phyloP scores from a whole-genome alignment of 2,797 vertebrate genomes.

The Myripristis jacobus region DNA sequence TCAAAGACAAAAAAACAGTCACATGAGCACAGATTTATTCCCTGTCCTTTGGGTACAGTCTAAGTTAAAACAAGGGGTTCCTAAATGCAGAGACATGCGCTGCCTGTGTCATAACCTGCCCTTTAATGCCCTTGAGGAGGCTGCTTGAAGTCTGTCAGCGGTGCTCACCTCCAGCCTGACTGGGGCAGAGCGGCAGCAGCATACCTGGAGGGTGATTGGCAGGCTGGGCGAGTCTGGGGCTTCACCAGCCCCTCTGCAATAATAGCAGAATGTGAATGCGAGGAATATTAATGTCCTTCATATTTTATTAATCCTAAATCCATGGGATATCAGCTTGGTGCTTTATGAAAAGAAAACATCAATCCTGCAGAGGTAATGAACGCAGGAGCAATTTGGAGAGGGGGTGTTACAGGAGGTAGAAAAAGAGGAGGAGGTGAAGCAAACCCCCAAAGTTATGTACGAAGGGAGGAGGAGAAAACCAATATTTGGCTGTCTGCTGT shows the following conservation, averaged over 20 bases:
- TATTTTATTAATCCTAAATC: conserved; percentile 86
- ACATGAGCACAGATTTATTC: conserved; percentile 17
- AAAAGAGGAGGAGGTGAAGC: conserved; percentile 27
- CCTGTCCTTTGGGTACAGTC: conserved; percentile 14
- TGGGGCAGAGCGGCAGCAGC: conserved; percentile 54
- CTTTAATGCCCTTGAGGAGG: conserved; percentile 69
- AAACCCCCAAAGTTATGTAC: conserved; percentile 67
- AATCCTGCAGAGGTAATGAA: conserved; percentile 79
- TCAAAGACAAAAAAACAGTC: conserved; percentile 26
- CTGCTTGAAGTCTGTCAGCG: conserved; percentile 74
- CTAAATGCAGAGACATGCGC: conserved; percentile 44
- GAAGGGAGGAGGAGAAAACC: conserved; percentile 66
- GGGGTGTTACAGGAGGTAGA: conserved; percentile 35
- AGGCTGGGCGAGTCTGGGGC: conserved; percentile 61
- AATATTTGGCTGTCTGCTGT: conserved; percentile 73
- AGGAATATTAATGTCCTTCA: conserved; percentile 84
- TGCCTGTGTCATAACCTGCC: conserved; percentile 59
- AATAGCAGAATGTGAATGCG: conserved; percentile 70
- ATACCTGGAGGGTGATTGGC: conserved; percentile 76
- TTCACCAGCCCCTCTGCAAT: conserved; percentile 63
- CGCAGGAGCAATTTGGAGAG: conserved; percentile 60
- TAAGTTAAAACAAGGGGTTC: conserved; percentile 31
- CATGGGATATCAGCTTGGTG: conserved; percentile 68
- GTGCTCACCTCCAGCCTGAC: conserved; percentile 67
- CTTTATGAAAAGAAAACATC: conserved; percentile 84